A percentile compares a stretch with the other conserved stretches of the same genome.
These are phyloP conservation scores for Gorsachius magnificus DNA, from an alignment of 2,797 vertebrate species.

Conservation along the genomic window DNA sequence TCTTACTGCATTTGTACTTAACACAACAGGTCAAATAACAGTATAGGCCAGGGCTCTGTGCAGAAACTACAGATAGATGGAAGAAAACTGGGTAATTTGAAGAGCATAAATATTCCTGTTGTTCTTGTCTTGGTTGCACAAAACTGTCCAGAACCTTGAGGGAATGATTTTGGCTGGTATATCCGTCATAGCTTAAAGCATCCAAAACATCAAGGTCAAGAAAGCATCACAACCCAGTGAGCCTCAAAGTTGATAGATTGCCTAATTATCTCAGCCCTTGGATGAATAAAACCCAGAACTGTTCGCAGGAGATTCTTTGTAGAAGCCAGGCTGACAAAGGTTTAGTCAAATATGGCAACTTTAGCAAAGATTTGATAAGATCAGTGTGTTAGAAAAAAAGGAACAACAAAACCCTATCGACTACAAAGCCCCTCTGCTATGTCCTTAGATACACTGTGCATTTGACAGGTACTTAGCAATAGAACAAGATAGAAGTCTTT, in stretches of 20 bases:
- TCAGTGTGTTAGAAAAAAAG: not conserved
- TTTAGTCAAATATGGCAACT: constrained; percentile 51
- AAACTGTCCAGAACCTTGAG: constrained; percentile 35
- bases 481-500: constrained; percentile 34
- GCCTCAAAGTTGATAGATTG: constrained; percentile 62
- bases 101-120: constrained; percentile 18
- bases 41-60: not conserved
- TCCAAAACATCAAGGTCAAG: constrained; percentile 65
- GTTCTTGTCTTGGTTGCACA: not conserved
- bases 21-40: not conserved
- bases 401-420: not conserved
- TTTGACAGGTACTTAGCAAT: constrained; percentile 27
- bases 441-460: not conserved
- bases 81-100: constrained; percentile 28
- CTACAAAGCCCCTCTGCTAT: not conserved
- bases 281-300: constrained; percentile 38
- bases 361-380: constrained; percentile 46
- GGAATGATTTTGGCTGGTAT: constrained; percentile 23
- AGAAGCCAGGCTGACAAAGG: constrained; percentile 50
- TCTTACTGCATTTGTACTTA: not conserved
- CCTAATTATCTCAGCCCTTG: constrained; percentile 66
- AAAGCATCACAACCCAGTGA: constrained; percentile 1
- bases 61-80: not conserved
- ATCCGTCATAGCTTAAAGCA: constrained; percentile 49
- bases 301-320: constrained; percentile 13